Percentiles rank a stretch among this genome's conserved stretches.
Evolutionary conservation across 2,797 vertebrate species (phyloP).

Genomic region (Calcarius lapponicus): DNA sequence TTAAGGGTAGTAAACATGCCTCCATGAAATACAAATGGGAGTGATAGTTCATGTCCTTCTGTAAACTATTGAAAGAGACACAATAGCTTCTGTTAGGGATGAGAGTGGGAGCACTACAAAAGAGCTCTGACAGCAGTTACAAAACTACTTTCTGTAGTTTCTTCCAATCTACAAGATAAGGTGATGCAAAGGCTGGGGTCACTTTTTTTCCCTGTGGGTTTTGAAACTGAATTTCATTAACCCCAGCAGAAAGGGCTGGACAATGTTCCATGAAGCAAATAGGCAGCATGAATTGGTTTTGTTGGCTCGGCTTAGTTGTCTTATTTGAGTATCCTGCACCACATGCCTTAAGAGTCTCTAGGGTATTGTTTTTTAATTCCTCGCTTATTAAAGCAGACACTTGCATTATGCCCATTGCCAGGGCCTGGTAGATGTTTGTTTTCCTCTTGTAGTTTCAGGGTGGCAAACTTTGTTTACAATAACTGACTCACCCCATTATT

Average conservation of each 20-base stretch:
- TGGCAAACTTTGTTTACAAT: neutral
- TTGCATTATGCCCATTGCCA: neutral
- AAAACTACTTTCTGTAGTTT: neutral
- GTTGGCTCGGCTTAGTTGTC: neutral
- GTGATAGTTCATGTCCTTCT: neutral
- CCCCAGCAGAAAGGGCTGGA: neutral
- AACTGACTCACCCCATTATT: neutral
- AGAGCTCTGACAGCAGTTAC: neutral
- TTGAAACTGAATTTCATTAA: constrained; percentile 1
- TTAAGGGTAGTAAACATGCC: neutral
- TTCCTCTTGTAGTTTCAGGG: constrained; percentile 13
- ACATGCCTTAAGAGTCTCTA: neutral
- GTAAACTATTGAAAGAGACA: neutral
- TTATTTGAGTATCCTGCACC: neutral
- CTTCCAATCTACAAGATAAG: neutral
- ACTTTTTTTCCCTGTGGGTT: neutral
- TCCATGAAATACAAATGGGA: neutral
- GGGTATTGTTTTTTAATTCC: neutral
- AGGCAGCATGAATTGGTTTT: neutral
- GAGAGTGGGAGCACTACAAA: neutral
- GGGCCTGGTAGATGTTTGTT: neutral
- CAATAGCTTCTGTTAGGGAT: neutral
- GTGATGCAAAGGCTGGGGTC: neutral
- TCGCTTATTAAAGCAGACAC: neutral
- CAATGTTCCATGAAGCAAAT: neutral